Conservation (phyloP, 1,140 invertebrate genomes). For the Pseudomyrmex dendroicus region DNA sequence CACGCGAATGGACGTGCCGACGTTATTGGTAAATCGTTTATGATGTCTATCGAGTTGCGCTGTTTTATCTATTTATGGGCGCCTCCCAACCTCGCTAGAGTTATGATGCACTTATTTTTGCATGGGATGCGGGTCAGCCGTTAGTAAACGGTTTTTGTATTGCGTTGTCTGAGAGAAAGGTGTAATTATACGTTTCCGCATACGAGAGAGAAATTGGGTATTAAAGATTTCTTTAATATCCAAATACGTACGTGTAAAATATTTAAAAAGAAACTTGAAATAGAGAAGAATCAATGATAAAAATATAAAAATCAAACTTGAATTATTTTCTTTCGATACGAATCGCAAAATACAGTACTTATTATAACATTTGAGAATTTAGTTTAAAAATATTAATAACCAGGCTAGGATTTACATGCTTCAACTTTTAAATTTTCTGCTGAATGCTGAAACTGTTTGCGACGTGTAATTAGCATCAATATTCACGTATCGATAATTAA, state of each 20-base stretch:
- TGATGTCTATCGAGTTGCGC: slow-evolving; percentile 37
- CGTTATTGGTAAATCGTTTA: slow-evolving; percentile 47
- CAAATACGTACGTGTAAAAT: neutral
- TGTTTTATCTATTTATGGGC: slow-evolving; percentile 53
- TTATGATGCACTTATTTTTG: slow-evolving; percentile 44
- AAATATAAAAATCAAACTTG: slow-evolving; percentile 9
- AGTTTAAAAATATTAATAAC: neutral
- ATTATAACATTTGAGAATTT: neutral
- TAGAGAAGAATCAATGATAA: neutral
- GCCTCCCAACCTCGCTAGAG: neutral
- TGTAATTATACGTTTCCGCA: slow-evolving; percentile 37
- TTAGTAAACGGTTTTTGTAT: slow-evolving; percentile 30
- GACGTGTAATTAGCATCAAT: slow-evolving; percentile 26
- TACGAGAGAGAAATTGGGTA: neutral
- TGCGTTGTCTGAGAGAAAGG: neutral
- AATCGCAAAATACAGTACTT: neutral
- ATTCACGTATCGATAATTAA: slow-evolving; percentile 34
- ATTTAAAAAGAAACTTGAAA: slow-evolving; percentile 13
- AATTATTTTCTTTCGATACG: neutral
- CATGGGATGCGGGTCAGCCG: slow-evolving; percentile 27
- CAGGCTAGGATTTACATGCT: neutral
- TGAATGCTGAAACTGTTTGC: neutral
- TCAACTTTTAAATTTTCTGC: slow-evolving; percentile 31
- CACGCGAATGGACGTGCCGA: neutral
- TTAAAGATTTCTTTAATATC: neutral